phyloP scores from a whole-genome alignment of 1,140 invertebrate genomes.

The Camponotus pennsylvanicus region DNA sequence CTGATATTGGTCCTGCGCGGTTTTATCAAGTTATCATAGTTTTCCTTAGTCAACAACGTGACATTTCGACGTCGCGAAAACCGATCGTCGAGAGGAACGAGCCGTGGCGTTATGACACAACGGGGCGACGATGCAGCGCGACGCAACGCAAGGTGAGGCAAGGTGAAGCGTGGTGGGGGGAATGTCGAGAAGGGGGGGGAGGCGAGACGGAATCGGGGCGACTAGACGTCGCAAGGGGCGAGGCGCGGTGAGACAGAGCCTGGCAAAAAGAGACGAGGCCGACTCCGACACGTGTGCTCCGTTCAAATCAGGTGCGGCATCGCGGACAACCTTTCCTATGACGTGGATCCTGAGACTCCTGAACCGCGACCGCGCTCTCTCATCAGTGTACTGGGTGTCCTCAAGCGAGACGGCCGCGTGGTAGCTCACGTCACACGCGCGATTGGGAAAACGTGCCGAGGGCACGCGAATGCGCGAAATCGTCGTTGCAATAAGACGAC shows the following conservation, averaged over 20 bases:
- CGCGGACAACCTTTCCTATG: conserved; percentile 48
- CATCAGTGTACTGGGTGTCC: conserved; percentile 66
- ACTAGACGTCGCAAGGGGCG: neutral
- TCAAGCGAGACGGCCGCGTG: conserved; percentile 54
- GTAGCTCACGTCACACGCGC: neutral
- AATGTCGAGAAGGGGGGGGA: too few relatives aligned
- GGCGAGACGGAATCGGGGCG: neutral
- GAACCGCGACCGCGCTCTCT: conserved; percentile 36
- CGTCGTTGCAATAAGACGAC: neutral
- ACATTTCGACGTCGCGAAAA: neutral
- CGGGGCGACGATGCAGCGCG: neutral
- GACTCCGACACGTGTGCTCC: conserved; percentile 49
- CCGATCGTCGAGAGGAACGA: neutral
- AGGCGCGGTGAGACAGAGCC: neutral
- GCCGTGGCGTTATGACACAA: neutral
- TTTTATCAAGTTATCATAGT: conserved; percentile 2
- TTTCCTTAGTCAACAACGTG: neutral
- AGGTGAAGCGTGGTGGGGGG: neutral
- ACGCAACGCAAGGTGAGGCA: neutral
- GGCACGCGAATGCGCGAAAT: conserved; percentile 25
- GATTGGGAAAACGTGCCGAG: neutral
- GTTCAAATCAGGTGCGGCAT: conserved; percentile 60
- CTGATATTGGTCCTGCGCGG: neutral
- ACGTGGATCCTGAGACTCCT: conserved; percentile 42
- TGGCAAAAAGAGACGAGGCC: neutral